Base-by-base conservation (phyloP, 1,140 invertebrate species). In the Bombus waltoni region DNA sequence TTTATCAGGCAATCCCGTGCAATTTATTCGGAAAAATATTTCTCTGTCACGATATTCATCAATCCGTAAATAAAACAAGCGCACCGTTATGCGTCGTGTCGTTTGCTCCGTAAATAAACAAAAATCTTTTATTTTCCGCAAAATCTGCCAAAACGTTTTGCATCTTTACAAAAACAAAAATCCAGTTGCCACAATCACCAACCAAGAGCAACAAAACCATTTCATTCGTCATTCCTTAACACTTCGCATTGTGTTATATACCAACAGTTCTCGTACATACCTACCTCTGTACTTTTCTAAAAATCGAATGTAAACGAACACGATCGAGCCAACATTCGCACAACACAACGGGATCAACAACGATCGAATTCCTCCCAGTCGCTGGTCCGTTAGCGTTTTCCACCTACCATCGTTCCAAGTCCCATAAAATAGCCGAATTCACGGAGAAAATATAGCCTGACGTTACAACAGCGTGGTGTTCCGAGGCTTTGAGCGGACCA, bases 21-120 rank as follows among this genome's bases (percentile, higher is more conserved):
- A 78, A 77, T 77, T 77, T 77, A 77, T 77, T 40, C 57, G 4
- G 35, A 22, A 42, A 32, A 44, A 78, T 38, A 59, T 62, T 78
- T 78, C 76, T 15, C n/a, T 62, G 40, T 42, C 59, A 40, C 28
- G 59, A 66, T 32, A 44, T n/a, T 42, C 32, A 65, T 66, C 57
- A 66, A 44, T 32, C 40, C 40, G n/a, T 78, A 44, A 15, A 66
- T 66, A 32, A 44, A 38, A 78, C 11, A 66, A 77, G 11, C 18
- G 13, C 38, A 6, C 13, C 38, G 38, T n/a, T 62, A 62, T 40
- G 15, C 38, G 47, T 22, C 47, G 3, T 18, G 42, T 0, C n/a
- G 40, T 32, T 42, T 77, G 38, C 28, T 2, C 28, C 5, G 25
- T 44, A 65, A 77, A 44, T 66, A 35, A 78, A 66, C 62, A 42